Evolutionary conservation across 2,113 vertebrate genomes (phyloP).

Genomic region (Silurus meridionalis): DNA sequence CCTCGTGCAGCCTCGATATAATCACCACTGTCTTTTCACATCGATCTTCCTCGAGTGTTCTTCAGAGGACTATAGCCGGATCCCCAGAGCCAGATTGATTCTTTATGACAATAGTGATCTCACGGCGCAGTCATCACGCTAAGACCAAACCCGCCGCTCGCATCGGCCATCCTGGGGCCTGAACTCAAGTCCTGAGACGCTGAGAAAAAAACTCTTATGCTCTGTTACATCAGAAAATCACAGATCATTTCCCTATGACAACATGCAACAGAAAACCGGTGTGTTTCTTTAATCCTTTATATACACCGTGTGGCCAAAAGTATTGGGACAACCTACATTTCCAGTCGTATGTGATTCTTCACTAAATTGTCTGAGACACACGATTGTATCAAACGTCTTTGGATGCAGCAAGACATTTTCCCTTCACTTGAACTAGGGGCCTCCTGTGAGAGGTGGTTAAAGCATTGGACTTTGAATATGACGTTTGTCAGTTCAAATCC

Average conservation of each 20-base stretch:
- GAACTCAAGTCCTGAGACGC: not conserved
- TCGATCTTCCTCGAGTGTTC: slow-evolving; percentile 41
- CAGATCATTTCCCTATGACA: not conserved
- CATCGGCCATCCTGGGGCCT: not conserved
- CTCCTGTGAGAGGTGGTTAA: too few species aligned
- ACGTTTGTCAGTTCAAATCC: too few species aligned
- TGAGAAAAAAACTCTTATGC: not conserved
- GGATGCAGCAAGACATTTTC: too few species aligned
- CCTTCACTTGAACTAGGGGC: too few species aligned
- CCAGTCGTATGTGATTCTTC: too few species aligned
- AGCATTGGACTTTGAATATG: too few species aligned
- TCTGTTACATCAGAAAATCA: not conserved
- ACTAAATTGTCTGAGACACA: too few species aligned
- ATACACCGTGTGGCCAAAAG: too few species aligned
- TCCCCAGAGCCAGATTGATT: slow-evolving; percentile 7
- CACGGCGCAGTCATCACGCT: not conserved
- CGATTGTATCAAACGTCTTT: too few species aligned
- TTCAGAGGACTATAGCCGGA: slow-evolving; percentile 10
- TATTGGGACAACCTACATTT: too few species aligned
- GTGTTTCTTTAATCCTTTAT: not conserved
- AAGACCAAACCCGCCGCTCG: not conserved
- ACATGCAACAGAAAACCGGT: not conserved
- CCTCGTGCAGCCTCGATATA: slow-evolving; percentile 28
- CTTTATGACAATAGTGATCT: slow-evolving; percentile 34
- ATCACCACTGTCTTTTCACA: slow-evolving; percentile 44